Evolutionary conservation across 2,113 vertebrate genomes (phyloP).

Genomic region (Hepsetus odoe): DNA sequence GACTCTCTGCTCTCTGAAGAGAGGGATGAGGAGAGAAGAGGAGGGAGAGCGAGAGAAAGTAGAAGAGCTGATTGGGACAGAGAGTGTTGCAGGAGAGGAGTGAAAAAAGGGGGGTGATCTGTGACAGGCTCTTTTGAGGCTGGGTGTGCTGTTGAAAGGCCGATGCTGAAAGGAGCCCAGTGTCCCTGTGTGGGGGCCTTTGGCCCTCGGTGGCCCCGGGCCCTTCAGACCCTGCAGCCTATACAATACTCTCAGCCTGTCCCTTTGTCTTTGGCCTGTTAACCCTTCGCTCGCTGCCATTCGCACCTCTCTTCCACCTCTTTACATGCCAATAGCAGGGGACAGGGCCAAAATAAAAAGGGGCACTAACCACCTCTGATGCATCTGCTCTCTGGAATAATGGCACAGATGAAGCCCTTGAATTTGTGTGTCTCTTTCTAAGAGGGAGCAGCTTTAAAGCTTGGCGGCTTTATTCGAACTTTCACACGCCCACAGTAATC

Average conservation of each 20-base stretch:
- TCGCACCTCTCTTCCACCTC: constrained; percentile 56
- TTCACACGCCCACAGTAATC: constrained; percentile 20
- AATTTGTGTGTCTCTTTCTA: constrained; percentile 21
- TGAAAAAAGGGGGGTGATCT: constrained; percentile 37
- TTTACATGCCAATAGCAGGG: constrained; percentile 55
- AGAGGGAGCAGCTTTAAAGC: constrained; percentile 28
- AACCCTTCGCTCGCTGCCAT: constrained; percentile 71
- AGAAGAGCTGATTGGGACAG: constrained; percentile 52
- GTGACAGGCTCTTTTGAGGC: constrained; percentile 63
- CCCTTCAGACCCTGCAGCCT: constrained; percentile 57
- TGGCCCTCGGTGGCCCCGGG: constrained; percentile 66
- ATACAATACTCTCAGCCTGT: constrained; percentile 66
- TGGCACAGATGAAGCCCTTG: constrained; percentile 29
- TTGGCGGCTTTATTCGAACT: constrained; percentile 6
- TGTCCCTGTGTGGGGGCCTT: constrained; percentile 59
- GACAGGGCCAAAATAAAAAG: constrained; percentile 49
- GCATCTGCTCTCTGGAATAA: constrained; percentile 50
- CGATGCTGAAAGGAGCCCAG: constrained; percentile 52
- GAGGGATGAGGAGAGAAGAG: constrained; percentile 43
- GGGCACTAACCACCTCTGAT: constrained; percentile 48
- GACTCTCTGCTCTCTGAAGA: constrained; percentile 51
- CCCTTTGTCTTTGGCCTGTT: constrained; percentile 75
- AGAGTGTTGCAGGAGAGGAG: constrained; percentile 42
- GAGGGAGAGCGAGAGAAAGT: constrained; percentile 37
- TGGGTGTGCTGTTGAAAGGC: constrained; percentile 58